Conservation (phyloP, 2,888 invertebrate species). For the Thereva unica region DNA sequence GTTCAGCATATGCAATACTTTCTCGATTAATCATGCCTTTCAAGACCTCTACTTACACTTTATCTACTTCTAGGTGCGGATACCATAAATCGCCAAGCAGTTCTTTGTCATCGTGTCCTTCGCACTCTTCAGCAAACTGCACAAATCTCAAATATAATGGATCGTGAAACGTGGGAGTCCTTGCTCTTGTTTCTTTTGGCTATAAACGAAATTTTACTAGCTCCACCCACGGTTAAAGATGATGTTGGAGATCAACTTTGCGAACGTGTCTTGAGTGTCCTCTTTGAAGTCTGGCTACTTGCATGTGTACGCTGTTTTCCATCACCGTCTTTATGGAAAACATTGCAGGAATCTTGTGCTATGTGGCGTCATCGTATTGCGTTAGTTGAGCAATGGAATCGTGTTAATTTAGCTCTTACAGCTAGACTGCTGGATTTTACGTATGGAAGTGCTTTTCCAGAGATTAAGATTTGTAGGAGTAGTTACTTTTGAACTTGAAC, state of each 20-base stretch:
- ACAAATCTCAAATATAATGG: constrained; percentile 73
- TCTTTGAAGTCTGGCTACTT: constrained; percentile 79
- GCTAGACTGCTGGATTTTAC: constrained; percentile 81
- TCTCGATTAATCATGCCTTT: not conserved
- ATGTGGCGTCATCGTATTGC: constrained; percentile 94
- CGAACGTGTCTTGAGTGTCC: constrained; percentile 88
- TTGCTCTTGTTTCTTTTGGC: constrained; percentile 84
- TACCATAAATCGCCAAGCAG: constrained; percentile 89
- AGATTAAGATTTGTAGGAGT: constrained; percentile 73
- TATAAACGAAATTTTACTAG: constrained; percentile 87
- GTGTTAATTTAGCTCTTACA: constrained; percentile 87
- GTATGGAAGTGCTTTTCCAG: constrained; percentile 85
- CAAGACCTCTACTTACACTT: not conserved
- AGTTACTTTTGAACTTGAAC: not conserved
- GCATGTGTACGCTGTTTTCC: constrained; percentile 81
- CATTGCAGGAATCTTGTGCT: constrained; percentile 87
- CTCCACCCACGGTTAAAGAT: constrained; percentile 91
- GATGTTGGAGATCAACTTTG: constrained; percentile 95
- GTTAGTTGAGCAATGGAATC: constrained; percentile 92
- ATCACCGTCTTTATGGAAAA: constrained; percentile 94
- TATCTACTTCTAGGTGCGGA: constrained; percentile 69
- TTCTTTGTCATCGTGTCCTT: constrained; percentile 88
- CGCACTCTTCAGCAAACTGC: constrained; percentile 82
- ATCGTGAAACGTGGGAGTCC: constrained; percentile 89
- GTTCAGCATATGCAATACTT: constrained; percentile 42